Base-by-base conservation (phyloP, 35 echinoderm and acorn worm genomes). In the Heliocidaris erythrogramma region DNA sequence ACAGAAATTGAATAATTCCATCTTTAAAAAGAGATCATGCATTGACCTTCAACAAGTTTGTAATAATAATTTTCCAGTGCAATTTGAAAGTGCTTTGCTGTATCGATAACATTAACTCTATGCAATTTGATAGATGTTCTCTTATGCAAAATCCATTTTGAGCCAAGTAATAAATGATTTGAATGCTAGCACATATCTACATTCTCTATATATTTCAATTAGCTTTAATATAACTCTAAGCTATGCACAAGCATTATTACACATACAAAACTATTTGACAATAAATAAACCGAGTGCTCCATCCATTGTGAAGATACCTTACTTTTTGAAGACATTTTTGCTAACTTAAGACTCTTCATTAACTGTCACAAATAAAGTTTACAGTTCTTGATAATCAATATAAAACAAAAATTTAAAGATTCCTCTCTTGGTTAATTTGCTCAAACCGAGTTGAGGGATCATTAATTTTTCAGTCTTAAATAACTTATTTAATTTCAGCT, bases 201-300 rank as follows among this genome's bases (percentile, higher is more conserved):
- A n/a, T n/a, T 78, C 59, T 60, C 65, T 78, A 78, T 78, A 78
- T n/a, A 78, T 78, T n/a, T n/a, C 65, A 78, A 7, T 78, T 78
- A 7, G 17, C n/a, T 78, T 78, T 7, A 78, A 78, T 78, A 78
- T 78, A 78, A 21, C 18, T 78, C 65, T 78, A 78, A 78, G 7
- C 65, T 78, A 78, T 78, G 65, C 65, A 78, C 65, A 78, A 78
- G 65, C 65, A 78, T 18, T 78, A n/a, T 78, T 1, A 78, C 18
- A 78, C 65, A 78, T 78, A 78, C 65, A 78, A 2, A 78, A n/a
- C 65, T 78, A 27, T 78, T 78, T n/a, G 27, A 78, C 27, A n/a
- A 78, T 78, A 78, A 78, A 21, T 78, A 8, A 18, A 27, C 5
- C 4, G 24, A 78, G 13, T 14, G 2, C 59, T 60, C 12, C 59